Percentiles rank a stretch among this genome's conserved stretches.
phyloP scores from a whole-genome alignment of 2,113 vertebrate genomes.

The Dinomys branickii region DNA sequence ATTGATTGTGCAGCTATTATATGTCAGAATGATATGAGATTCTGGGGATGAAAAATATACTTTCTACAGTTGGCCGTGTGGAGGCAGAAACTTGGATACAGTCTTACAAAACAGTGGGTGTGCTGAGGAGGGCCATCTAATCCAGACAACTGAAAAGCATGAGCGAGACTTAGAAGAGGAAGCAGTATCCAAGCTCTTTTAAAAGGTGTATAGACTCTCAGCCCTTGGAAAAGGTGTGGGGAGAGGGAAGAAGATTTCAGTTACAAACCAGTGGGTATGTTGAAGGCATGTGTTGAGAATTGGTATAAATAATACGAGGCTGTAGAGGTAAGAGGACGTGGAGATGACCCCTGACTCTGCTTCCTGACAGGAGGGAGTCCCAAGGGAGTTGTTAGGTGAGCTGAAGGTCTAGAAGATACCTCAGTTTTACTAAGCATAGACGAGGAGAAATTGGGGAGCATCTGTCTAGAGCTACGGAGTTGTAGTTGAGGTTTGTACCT shows the following conservation, averaged over 20 bases:
- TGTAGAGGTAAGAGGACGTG: neutral
- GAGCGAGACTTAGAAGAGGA: neutral
- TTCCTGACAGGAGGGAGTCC: neutral
- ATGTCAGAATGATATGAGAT: neutral
- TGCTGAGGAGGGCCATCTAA: neutral
- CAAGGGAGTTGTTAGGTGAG: neutral
- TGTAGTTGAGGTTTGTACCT: neutral
- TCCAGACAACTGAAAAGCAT: neutral
- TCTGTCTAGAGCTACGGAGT: neutral
- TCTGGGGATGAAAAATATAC: neutral
- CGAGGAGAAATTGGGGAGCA: neutral
- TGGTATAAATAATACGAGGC: neutral
- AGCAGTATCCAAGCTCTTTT: neutral
- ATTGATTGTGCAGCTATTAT: neutral
- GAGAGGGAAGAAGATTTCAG: neutral
- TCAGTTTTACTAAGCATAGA: neutral
- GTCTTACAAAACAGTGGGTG: neutral
- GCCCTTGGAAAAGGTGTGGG: neutral
- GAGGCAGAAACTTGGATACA: neutral
- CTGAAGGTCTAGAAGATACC: slow-evolving; percentile 11
- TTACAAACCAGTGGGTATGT: neutral
- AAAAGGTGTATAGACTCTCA: neutral
- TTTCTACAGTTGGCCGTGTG: neutral
- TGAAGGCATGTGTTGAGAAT: neutral
- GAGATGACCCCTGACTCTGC: neutral